Percentiles rank a stretch among this genome's conserved stretches.
Evolutionary conservation across 2,888 invertebrate genomes (phyloP).

Genomic region (Euspilapteryx auroguttella): DNA sequence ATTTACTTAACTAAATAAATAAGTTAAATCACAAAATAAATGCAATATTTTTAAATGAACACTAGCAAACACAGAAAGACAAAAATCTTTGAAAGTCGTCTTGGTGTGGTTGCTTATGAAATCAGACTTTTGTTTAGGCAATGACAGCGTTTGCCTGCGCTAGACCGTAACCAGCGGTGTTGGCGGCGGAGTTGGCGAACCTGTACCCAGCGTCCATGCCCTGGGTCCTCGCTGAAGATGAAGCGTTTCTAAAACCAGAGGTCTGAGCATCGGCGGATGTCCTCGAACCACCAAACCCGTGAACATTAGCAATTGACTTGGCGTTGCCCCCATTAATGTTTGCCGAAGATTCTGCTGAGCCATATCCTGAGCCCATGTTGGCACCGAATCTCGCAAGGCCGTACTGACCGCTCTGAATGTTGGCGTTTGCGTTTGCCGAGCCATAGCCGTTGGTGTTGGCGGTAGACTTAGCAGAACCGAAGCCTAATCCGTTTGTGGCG

Average conservation of each 20-base stretch:
- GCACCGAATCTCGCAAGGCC: conserved; percentile 4
- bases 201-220: conserved; percentile 24
- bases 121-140: conserved; percentile 12
- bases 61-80: conserved; percentile 45
- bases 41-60: conserved; percentile 6
- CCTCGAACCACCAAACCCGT: conserved; percentile 15
- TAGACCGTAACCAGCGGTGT: conserved; percentile 21
- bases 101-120: conserved; percentile 31
- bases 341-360: conserved; percentile 19
- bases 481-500: conserved; percentile 8
- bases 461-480: conserved; percentile 2
- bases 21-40: conserved; percentile 1
- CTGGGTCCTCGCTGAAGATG: conserved; percentile 22
- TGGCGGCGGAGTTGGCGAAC: conserved; percentile 26
- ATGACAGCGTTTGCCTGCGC: conserved; percentile 31
- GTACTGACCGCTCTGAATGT: conserved; percentile 13
- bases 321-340: conserved; percentile 14
- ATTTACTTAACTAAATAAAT: conserved; percentile 11
- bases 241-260: conserved; percentile 26
- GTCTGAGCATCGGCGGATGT: conserved; percentile 23
- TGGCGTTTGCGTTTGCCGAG: conserved; percentile 18
- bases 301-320: conserved; percentile 5
- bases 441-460: conserved; percentile 2
- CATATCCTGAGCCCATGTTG: background rate
- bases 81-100: conserved; percentile 42